Evolutionary conservation across 2,113 vertebrate genomes (phyloP).

Genomic region (Sphaerodactylus townsendi): DNA sequence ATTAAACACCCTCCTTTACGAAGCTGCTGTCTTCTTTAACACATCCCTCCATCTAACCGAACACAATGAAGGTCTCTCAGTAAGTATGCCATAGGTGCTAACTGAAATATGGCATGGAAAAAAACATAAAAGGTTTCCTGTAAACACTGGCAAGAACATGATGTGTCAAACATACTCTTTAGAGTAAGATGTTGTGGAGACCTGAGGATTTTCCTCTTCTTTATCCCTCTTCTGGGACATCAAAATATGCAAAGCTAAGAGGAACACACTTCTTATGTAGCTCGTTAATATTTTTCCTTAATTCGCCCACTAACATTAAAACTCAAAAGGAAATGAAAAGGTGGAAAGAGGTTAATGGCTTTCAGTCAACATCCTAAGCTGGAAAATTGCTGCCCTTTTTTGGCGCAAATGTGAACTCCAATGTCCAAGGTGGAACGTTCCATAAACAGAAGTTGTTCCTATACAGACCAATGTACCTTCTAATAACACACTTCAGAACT

Average conservation of each 20-base stretch:
- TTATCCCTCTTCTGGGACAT: slow-evolving; percentile 18
- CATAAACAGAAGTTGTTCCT: slow-evolving; percentile 22
- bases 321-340: not conserved
- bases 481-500: not conserved
- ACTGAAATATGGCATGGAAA: slow-evolving; percentile 27
- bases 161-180: not conserved
- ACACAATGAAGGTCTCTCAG: slow-evolving; percentile 4
- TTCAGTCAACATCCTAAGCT: not conserved
- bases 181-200: slow-evolving; percentile 2
- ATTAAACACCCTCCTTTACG: slow-evolving; percentile 33
- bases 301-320: not conserved
- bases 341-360: not conserved
- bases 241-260: not conserved
- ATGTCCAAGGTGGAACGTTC: not conserved
- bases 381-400: not conserved
- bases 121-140: slow-evolving; percentile 27
- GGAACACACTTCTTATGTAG: slow-evolving; percentile 21
- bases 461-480: not conserved
- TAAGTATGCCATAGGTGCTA: not conserved
- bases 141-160: not conserved
- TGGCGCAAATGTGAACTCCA: not conserved
- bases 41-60: slow-evolving; percentile 28
- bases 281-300: not conserved
- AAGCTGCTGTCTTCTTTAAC: slow-evolving; percentile 16
- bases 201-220: not conserved